Conservation (phyloP, 23 tunicate genomes). For the Styela clava region DNA sequence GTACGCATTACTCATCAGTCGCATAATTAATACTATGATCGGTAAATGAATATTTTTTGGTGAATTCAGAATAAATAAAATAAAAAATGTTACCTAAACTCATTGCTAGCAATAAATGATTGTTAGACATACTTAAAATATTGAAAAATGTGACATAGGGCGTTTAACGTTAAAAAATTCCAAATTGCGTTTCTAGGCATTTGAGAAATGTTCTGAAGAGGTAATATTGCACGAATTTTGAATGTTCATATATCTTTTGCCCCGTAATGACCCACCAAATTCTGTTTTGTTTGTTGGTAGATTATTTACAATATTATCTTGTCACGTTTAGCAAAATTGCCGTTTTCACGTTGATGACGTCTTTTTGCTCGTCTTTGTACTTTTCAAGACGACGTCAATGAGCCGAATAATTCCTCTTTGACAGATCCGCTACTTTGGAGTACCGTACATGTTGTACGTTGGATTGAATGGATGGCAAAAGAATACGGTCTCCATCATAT, state of each 20-base stretch:
- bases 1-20: too few species aligned
- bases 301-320: not conserved
- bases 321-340: not conserved
- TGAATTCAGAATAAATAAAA: too few species aligned
- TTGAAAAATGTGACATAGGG: too few species aligned
- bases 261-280: not conserved
- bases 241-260: not conserved
- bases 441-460: slow-evolving; percentile 52
- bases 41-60: too few species aligned
- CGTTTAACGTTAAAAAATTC: too few species aligned
- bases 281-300: not conserved
- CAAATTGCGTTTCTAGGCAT: too few species aligned
- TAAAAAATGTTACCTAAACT: too few species aligned
- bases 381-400: not conserved
- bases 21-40: too few species aligned
- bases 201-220: too few species aligned
- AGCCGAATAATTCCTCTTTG: not conserved
- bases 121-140: too few species aligned
- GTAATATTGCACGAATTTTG: too few species aligned
- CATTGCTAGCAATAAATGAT: too few species aligned
- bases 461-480: slow-evolving; percentile 79
- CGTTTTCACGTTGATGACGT: not conserved
- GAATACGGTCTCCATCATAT: slow-evolving; percentile 76
- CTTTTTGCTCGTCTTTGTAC: not conserved
- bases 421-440: slow-evolving; percentile 64